Evolutionary conservation across 2,797 vertebrate genomes (phyloP), one percentile per base, ranked within the genome.

Genomic region (Acanthurus leucopareius): DNA sequence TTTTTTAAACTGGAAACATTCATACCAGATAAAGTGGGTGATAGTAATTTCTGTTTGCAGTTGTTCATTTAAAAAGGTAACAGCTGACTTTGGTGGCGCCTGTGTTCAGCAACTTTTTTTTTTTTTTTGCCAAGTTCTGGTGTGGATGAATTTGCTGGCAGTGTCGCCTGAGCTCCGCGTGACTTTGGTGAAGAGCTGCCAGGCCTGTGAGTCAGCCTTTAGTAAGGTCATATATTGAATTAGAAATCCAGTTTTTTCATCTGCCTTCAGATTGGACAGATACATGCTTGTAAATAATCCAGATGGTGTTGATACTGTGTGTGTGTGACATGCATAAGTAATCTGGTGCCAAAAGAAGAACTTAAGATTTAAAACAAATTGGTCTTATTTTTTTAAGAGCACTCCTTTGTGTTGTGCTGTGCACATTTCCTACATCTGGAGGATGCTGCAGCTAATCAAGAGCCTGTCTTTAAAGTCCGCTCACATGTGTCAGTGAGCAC

Each of bases 71-170:
- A 32, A 17, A 57, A 77, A 74, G 48, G 35, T 44, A 38, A 61
- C 51, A 5, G 54, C 8, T 73, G 56, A 72, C 56, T 69, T 53
- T 57, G 60, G 58, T 72, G 72, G 35, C 42, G 25, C 17, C 58
- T 67, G 42, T 77, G 61, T 82, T 84, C 73, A 74, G 76, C 53
- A 61, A 19, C 54, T 25, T 25, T 25, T 25, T 32, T 32, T 25
- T 32, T 32, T 45, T 73, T 48, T 80, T 61, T 68, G 22, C 59
- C 17, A 53, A 13, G 44, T 63, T 47, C 54, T 68, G 59, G 17
- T 66, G 66, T 60, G 63, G 57, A 79, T 85, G 47, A 80, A 69
- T 79, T 77, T 67, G 48, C 75, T 88, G 80, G 90, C 87, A 84
- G 79, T 54, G 47, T 83, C 77, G 2, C 59, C 77, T 73, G 4